Percentiles rank a stretch among this genome's conserved stretches.
These are phyloP conservation scores for Plodia interpunctella DNA, from an alignment of 1,140 invertebrate genomes.

Conservation along the genomic window DNA sequence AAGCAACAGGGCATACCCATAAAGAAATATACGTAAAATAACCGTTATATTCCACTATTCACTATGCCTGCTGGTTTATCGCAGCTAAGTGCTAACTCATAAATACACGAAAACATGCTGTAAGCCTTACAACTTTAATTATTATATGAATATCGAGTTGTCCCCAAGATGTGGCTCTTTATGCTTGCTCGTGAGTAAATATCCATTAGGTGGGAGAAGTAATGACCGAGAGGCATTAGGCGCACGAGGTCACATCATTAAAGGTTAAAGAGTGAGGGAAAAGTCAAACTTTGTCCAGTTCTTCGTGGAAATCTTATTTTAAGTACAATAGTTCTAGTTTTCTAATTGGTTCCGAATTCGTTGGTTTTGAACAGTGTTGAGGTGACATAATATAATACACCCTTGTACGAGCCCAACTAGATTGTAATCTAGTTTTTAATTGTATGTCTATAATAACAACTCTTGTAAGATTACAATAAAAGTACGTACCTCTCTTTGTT, in stretches of 20 bases:
- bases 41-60: no score
- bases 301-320: not conserved
- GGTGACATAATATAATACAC: no score
- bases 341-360: no score
- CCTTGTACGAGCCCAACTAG: no score
- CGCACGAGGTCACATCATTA: conserved; percentile 34
- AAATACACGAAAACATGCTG: not conserved
- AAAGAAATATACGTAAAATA: no score
- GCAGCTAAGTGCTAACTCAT: not conserved
- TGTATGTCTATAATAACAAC: no score
- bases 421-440: no score
- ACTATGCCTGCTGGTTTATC: not conserved
- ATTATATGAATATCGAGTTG: conserved; percentile 28
- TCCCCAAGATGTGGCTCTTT: conserved; percentile 44
- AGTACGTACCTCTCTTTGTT: no score
- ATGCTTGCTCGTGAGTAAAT: conserved; percentile 47
- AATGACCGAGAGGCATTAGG: conserved; percentile 44
- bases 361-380: no score
- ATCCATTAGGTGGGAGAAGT: conserved; percentile 50
- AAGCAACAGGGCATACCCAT: no score
- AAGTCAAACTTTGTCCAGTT: not conserved
- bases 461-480: no score
- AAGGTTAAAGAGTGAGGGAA: not conserved
- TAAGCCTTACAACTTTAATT: not conserved
- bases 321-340: not conserved